Evolutionary conservation across 2,797 vertebrate species (phyloP).

Genomic region (Clarias laeviceps): DNA sequence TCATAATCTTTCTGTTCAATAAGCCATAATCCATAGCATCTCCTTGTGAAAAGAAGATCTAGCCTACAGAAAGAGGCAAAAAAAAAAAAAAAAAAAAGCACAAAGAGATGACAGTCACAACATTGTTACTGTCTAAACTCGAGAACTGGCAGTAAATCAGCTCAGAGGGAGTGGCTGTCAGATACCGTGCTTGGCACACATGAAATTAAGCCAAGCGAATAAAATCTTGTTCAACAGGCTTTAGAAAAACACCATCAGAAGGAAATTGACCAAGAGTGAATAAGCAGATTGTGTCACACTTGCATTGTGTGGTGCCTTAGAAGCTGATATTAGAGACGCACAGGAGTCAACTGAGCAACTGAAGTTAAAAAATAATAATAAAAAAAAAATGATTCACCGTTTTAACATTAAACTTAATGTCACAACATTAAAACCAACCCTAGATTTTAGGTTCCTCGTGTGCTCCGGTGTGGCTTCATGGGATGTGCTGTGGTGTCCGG

Average conservation of each 20-base stretch:
- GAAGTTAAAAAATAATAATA: not conserved
- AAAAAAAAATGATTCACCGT: no score
- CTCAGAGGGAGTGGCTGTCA: not conserved
- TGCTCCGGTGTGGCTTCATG: no score
- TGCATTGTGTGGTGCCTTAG: not conserved
- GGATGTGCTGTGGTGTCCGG: no score
- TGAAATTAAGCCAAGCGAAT: not conserved
- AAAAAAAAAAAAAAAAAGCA: not conserved
- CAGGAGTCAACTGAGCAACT: not conserved
- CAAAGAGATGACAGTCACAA: not conserved
- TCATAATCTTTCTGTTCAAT: not conserved
- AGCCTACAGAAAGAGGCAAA: not conserved
- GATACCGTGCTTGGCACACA: not conserved
- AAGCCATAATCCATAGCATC: not conserved
- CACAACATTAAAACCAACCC: no score
- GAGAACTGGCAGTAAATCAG: not conserved
- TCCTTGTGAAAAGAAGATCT: not conserved
- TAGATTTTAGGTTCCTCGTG: no score
- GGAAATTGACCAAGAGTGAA: not conserved
- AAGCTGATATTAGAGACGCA: not conserved
- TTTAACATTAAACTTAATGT: no score
- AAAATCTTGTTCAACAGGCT: conserved; percentile 32
- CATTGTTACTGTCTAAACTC: not conserved
- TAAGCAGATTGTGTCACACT: not conserved
- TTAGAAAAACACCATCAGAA: not conserved